Conservation (phyloP, 1,140 invertebrate species). For the Pseudomyrmex flavicornis region DNA sequence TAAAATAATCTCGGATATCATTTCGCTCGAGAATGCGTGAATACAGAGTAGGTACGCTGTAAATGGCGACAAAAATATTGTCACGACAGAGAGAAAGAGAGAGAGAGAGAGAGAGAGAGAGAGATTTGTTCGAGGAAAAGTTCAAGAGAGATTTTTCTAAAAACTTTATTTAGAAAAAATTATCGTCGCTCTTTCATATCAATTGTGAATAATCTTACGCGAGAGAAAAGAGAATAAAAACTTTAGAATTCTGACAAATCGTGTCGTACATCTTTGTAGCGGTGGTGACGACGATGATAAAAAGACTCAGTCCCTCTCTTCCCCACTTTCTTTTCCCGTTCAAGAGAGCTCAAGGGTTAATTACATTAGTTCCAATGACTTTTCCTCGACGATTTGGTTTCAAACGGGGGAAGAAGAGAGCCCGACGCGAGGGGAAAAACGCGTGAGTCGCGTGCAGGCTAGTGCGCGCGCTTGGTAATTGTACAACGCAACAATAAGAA, state of each 20-base stretch:
- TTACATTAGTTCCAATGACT: constrained; percentile 71
- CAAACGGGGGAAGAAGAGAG: constrained; percentile 3
- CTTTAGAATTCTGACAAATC: constrained; percentile 27
- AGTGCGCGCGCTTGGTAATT: constrained; percentile 53
- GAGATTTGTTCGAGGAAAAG: not conserved
- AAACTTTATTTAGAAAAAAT: constrained; percentile 32
- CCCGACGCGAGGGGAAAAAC: constrained; percentile 11
- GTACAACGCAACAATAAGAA: constrained; percentile 62
- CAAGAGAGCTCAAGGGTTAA: constrained; percentile 70
- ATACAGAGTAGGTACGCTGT: constrained; percentile 4
- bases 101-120: not conserved
- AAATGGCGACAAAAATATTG: constrained; percentile 6
- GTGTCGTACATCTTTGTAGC: constrained; percentile 19
- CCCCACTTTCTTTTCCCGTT: constrained; percentile 11
- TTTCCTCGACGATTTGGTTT: constrained; percentile 44
- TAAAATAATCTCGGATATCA: constrained; percentile 50
- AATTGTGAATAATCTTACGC: constrained; percentile 3
- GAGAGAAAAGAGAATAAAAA: not conserved
- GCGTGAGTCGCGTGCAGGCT: constrained; percentile 54
- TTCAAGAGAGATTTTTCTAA: constrained; percentile 19
- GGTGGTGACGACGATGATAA: constrained; percentile 13
- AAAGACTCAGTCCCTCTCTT: constrained; percentile 1
- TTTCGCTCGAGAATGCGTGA: constrained; percentile 45
- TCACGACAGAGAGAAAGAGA: not conserved
- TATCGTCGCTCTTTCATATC: constrained; percentile 16